These are phyloP conservation scores for Archaeoteleia sp. DNA, from an alignment of 2,888 invertebrate genomes.

Conservation along the genomic window DNA sequence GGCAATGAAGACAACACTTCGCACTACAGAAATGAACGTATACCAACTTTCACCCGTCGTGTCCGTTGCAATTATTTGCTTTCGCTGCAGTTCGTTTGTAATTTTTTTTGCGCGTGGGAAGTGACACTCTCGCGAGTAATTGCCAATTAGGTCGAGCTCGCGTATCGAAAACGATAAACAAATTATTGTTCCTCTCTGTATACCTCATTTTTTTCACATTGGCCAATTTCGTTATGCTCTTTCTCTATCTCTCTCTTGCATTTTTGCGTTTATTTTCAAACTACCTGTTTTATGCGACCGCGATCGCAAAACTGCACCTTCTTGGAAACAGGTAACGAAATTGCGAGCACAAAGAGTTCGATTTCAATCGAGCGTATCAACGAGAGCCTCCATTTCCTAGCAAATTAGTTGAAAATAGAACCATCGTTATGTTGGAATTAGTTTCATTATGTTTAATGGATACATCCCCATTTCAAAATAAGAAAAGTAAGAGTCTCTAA, in stretches of 20 bases:
- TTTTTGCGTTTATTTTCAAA: too few relatives aligned
- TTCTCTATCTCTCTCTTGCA: conserved; percentile 5
- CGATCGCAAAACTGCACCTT: too few relatives aligned
- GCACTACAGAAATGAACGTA: conserved; percentile 14
- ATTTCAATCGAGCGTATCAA: too few relatives aligned
- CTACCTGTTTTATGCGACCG: too few relatives aligned
- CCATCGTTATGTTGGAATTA: too few relatives aligned
- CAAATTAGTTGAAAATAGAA: too few relatives aligned
- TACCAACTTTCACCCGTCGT: conserved; percentile 5
- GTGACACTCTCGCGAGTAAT: conserved; percentile 9
- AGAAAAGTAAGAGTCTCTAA: too few relatives aligned
- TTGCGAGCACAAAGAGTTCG: too few relatives aligned
- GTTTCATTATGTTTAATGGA: too few relatives aligned
- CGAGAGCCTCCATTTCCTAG: too few relatives aligned
- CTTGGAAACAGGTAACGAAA: neutral
- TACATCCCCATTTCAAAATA: too few relatives aligned
- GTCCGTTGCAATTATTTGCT: conserved; percentile 23
- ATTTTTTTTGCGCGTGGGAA: neutral
- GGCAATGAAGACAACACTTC: conserved; percentile 10
- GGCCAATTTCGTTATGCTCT: neutral
- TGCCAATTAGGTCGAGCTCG: conserved; percentile 29
- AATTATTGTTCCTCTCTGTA: conserved; percentile 12
- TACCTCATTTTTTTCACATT: conserved; percentile 1
- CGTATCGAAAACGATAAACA: conserved; percentile 18
- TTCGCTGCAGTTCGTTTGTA: conserved; percentile 22